These are phyloP conservation scores for Lonchura striata DNA, from an alignment of 2,113 vertebrate species.

Conservation along the genomic window DNA sequence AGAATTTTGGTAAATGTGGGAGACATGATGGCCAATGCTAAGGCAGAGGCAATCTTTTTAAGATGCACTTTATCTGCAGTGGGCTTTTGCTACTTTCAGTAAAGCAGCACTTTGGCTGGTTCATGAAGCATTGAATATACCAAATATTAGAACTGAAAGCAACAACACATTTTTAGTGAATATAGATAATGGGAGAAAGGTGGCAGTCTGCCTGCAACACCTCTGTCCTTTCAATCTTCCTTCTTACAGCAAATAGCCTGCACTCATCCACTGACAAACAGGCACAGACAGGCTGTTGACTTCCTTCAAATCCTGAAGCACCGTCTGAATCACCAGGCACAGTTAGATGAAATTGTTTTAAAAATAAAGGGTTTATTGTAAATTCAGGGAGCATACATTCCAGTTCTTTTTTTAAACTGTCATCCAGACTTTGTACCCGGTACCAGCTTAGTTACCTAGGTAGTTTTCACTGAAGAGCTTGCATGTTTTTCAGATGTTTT, in stretches of 20 bases:
- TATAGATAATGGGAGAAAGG: neutral
- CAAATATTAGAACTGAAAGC: neutral
- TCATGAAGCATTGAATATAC: neutral
- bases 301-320: neutral
- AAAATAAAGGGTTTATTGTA: neutral
- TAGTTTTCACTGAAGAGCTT: neutral
- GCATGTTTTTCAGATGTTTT: neutral
- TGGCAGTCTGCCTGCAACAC: neutral
- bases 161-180: neutral
- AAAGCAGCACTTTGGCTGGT: neutral
- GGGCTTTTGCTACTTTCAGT: neutral
- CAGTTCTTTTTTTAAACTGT: neutral
- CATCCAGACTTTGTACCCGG: neutral
- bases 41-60: neutral
- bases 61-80: neutral
- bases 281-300: neutral
- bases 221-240: neutral
- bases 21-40: neutral
- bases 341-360: neutral
- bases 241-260: neutral
- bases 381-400: neutral
- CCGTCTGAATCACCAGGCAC: neutral
- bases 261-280: neutral
- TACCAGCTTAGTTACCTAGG: neutral
- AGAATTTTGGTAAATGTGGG: neutral